These are phyloP conservation scores for Mallotus villosus DNA, from an alignment of 2,797 vertebrate species.

Conservation along the genomic window DNA sequence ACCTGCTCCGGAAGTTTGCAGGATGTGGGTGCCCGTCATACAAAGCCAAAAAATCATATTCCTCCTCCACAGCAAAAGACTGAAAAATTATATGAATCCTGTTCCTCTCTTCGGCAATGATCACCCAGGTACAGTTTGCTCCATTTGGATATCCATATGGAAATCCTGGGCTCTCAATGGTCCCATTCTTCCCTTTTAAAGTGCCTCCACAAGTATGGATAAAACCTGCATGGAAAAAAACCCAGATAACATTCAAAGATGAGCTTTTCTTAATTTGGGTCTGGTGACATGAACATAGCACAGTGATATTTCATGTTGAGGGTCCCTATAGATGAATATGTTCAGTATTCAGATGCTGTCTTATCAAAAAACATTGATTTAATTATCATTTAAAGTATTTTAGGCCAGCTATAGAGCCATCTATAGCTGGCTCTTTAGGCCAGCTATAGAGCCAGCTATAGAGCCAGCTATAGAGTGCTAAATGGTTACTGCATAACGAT, in stretches of 20 bases:
- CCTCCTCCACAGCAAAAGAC: conserved; percentile 98
- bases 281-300: neutral
- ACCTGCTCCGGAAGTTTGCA: conserved; percentile 95
- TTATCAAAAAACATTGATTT: neutral
- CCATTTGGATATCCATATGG: conserved; percentile 99
- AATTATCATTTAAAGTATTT: neutral
- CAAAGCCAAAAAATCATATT: conserved; percentile 98
- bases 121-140: conserved; percentile 98
- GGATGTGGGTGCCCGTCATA: conserved; percentile 97
- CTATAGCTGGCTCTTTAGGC: no score
- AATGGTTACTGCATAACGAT: neutral
- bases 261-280: neutral
- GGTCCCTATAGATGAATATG: no score
- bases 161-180: conserved; percentile 98
- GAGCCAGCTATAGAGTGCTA: no score
- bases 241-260: conserved; percentile 17
- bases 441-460: no score
- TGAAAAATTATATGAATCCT: conserved; percentile 99
- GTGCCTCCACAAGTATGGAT: conserved; percentile 98
- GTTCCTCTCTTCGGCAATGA: conserved; percentile 93
- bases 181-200: conserved; percentile 96
- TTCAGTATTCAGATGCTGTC: no score
- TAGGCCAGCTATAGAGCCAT: neutral
- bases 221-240: conserved; percentile 80
- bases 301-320: no score